Conservation (phyloP, 2,797 vertebrate genomes). For the Sebastes hopkinsi region DNA sequence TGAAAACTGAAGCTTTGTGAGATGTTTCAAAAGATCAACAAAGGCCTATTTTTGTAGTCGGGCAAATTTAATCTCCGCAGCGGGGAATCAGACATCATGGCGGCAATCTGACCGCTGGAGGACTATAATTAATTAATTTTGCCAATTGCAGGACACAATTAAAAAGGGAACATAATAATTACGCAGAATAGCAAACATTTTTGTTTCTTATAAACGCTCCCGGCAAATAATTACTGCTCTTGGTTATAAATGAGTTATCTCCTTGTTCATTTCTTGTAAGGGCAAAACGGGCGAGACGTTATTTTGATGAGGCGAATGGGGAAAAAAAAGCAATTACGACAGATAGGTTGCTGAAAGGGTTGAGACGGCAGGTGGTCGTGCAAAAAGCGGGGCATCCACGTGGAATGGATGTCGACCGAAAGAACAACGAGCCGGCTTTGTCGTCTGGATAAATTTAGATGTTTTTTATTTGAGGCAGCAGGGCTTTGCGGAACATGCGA, state of each 20-base stretch:
- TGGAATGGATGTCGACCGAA: neutral
- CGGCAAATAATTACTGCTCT: slow-evolving; percentile 63
- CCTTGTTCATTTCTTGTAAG: slow-evolving; percentile 56
- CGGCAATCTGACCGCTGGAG: slow-evolving; percentile 37
- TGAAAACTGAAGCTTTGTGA: neutral
- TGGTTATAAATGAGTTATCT: slow-evolving; percentile 67
- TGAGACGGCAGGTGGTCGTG: slow-evolving; percentile 45
- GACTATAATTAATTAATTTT: slow-evolving; percentile 68
- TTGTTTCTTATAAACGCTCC: slow-evolving; percentile 58
- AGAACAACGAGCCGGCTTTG: neutral
- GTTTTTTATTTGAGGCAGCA: neutral
- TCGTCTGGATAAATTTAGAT: neutral
- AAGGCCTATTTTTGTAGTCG: slow-evolving; percentile 1
- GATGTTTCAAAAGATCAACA: slow-evolving; percentile 5
- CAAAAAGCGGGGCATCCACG: neutral
- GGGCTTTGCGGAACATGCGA: slow-evolving; percentile 8
- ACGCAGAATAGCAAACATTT: slow-evolving; percentile 59
- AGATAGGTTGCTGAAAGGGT: slow-evolving; percentile 50
- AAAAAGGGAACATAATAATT: slow-evolving; percentile 55
- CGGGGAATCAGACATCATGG: slow-evolving; percentile 15
- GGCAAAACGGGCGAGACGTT: slow-evolving; percentile 42
- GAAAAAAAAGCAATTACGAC: slow-evolving; percentile 66
- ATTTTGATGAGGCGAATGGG: slow-evolving; percentile 59
- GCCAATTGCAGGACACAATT: slow-evolving; percentile 60
- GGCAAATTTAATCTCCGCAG: slow-evolving; percentile 16